These are phyloP conservation scores for Sakesphorus luctuosus DNA, from an alignment of 2,113 vertebrate species.

Conservation along the genomic window DNA sequence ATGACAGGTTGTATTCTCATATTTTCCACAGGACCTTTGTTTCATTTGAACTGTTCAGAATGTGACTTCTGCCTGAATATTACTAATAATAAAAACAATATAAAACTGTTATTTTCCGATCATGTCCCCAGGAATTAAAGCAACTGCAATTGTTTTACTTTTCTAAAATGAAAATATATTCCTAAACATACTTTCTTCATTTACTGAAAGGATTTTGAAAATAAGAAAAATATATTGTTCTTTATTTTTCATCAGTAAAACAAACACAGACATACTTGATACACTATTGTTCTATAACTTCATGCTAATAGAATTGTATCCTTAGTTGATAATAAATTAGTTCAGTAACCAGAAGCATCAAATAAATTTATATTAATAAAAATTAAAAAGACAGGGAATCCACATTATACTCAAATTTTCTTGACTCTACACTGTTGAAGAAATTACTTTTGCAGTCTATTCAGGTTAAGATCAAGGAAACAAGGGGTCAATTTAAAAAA, in stretches of 20 bases:
- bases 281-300: neutral
- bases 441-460: neutral
- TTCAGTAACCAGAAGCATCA: neutral
- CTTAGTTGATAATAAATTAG: neutral
- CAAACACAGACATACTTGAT: neutral
- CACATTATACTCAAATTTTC: neutral
- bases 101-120: neutral
- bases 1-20: neutral
- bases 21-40: neutral
- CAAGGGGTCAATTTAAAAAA: accelerated
- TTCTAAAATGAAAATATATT: neutral
- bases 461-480: neutral
- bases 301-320: neutral
- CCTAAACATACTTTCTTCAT: neutral
- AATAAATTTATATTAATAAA: neutral
- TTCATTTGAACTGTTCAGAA: neutral
- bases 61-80: neutral
- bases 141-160: neutral
- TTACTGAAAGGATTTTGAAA: neutral
- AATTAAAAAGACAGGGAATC: neutral
- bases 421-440: neutral
- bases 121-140: neutral
- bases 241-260: neutral
- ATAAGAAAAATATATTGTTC: neutral
- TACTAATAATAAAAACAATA: neutral